Percentiles rank a stretch among this genome's conserved stretches.
Conservation (phyloP, 2,888 invertebrate species). For the Scaptomyza cyrtandrae region DNA sequence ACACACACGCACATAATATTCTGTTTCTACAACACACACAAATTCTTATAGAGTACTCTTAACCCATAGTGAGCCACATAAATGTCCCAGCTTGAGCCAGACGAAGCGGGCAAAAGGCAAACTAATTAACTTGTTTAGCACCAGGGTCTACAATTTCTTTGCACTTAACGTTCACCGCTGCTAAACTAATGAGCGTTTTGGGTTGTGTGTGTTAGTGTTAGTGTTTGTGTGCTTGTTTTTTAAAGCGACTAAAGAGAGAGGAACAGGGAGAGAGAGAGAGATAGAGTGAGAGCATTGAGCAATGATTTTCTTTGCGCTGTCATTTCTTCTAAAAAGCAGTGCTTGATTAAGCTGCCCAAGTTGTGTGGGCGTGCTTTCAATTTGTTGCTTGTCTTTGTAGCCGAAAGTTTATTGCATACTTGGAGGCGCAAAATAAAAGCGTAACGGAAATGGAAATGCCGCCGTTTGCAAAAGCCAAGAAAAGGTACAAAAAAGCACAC, state of each 20-base stretch:
- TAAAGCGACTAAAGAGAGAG: slow-evolving; percentile 7
- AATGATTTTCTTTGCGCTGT: slow-evolving; percentile 17
- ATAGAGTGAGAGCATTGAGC: background rate
- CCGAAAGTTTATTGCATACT: slow-evolving; percentile 69
- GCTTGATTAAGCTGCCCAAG: slow-evolving; percentile 55
- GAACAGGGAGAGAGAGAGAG: slow-evolving; percentile 1
- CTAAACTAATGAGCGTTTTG: slow-evolving; percentile 68
- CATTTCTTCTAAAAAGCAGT: slow-evolving; percentile 50
- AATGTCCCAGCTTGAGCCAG: slow-evolving; percentile 49
- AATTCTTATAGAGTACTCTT: slow-evolving; percentile 23
- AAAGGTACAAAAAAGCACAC: background rate
- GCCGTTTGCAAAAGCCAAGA: slow-evolving; percentile 30
- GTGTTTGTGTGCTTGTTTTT: slow-evolving; percentile 30
- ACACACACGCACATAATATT: slow-evolving; percentile 5
- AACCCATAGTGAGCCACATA: slow-evolving; percentile 56
- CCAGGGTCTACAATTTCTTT: slow-evolving; percentile 59
- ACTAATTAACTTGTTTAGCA: slow-evolving; percentile 79
- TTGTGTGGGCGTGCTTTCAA: slow-evolving; percentile 12
- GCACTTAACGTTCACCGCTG: slow-evolving; percentile 43
- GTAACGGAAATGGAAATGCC: slow-evolving; percentile 63
- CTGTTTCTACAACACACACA: background rate
- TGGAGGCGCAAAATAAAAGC: slow-evolving; percentile 57
- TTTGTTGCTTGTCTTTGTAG: slow-evolving; percentile 10
- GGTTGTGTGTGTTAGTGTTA: slow-evolving; percentile 1
- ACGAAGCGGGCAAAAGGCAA: slow-evolving; percentile 60